Evolutionary conservation across 2,888 invertebrate genomes (phyloP), one percentile per base, ranked within the genome.

Genomic region (Drosophila anomalata): DNA sequence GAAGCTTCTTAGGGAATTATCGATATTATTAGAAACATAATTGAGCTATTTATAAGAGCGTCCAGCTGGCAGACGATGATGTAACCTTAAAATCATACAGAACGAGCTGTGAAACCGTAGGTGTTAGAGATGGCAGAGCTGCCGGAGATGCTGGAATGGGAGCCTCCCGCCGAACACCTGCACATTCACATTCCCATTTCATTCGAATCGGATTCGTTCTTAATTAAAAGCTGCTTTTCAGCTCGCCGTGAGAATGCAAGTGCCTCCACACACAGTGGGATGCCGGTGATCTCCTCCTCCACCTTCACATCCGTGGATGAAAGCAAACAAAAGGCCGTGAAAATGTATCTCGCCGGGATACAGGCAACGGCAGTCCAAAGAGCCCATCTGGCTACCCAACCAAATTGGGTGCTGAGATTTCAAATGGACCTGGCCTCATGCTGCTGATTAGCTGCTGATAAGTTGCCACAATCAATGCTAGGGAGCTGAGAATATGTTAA

Each of bases 381-480:
- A 48, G 46, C 53, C 53, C 46, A 68, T 67, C 72, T 75, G 71
- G 77, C 77, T 81, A 57, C 63, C 85, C 71, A 31, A 76, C 70
- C 29, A 70, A 72, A 85, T 75, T 75, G 82, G 85, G 85, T 85
- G 85, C 85, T 85, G 86, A 87, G 85, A 77, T 83, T 73, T 68
- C 61, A 82, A 85, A 85, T 82, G 77, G 82, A 73, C 75, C 47
- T 67, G 77, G 72, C 78, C 75, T 59, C 76, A 79, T 73, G 82
- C 77, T 76, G 77, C 86, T 87, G 84, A 84, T 84, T 84, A 84
- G 87, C 87, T 74, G 87, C 84, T 87, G 87, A 84, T 81, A 78
- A 75, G 75, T 78, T 75, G 80, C 86, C 68, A 68, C 76, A 73
- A 78, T 76, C 84, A 78, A 77, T 74, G 65, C 46, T 44, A 46